Evolutionary conservation across 2,113 vertebrate species (phyloP).

Genomic region (Marcusenius ussheri): DNA sequence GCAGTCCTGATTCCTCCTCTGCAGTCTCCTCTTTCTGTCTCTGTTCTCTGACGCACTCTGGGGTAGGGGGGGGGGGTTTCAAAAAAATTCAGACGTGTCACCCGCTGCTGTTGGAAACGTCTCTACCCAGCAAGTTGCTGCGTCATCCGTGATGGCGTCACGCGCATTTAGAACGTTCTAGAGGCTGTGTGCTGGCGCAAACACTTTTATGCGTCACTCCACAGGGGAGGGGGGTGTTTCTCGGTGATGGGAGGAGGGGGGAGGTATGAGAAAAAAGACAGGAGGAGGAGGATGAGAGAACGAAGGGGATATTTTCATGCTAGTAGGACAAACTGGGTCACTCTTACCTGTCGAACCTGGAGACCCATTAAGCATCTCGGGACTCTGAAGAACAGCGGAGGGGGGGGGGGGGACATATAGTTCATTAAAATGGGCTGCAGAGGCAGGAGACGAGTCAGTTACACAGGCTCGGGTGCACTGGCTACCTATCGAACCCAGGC

Average conservation of each 20-base stretch:
- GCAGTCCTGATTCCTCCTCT: constrained; percentile 36
- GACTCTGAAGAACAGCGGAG: constrained; percentile 16
- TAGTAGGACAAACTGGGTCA: background rate
- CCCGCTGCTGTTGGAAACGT: background rate
- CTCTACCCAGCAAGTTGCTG: background rate
- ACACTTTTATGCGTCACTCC: background rate
- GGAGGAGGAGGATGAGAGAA: background rate
- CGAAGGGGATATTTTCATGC: background rate
- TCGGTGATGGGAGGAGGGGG: background rate
- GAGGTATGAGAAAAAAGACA: background rate
- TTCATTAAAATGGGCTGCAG: background rate
- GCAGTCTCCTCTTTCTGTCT: constrained; percentile 38
- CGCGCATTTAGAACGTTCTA: background rate
- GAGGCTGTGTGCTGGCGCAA: background rate
- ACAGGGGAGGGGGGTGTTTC: background rate
- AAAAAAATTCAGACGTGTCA: background rate
- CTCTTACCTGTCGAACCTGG: constrained; percentile 40
- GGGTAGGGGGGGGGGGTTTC: background rate
- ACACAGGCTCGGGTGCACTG: background rate
- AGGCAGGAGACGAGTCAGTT: background rate
- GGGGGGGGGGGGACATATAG: background rate
- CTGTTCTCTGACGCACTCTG: constrained; percentile 42
- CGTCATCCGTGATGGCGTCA: constrained; percentile 1
- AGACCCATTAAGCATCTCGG: constrained; percentile 10
- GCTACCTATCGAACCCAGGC: background rate